These are phyloP conservation scores for Cryptoprocta ferox DNA, from an alignment of 2,797 vertebrate species.

Conservation along the genomic window DNA sequence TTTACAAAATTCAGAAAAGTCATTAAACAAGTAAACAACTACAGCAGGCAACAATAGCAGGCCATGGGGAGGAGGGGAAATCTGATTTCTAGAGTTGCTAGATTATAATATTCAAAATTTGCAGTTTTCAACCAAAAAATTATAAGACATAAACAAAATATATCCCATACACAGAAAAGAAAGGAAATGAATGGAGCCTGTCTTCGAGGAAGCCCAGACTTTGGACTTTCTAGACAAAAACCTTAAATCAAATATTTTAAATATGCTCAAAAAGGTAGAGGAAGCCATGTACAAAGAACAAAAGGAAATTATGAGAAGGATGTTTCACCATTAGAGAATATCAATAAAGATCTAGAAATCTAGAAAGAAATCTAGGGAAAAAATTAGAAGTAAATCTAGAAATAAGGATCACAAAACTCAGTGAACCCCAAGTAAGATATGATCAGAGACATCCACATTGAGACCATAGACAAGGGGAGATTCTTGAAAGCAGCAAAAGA, in stretches of 20 bases:
- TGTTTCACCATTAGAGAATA: not conserved
- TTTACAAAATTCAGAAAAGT: constrained; percentile 54
- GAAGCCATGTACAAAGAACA: not conserved
- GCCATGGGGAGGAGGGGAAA: not conserved
- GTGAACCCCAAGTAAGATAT: not conserved
- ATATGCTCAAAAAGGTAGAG: not conserved
- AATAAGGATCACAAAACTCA: not conserved
- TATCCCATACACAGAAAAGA: not conserved
- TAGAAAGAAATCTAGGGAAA: not conserved
- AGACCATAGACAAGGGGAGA: not conserved
- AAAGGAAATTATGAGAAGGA: not conserved
- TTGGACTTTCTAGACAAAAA: constrained; percentile 23
- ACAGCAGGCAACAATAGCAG: not conserved
- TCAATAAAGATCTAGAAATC: not conserved
- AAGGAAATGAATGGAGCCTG: constrained; percentile 42
- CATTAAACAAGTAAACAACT: not conserved
- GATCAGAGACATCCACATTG: not conserved
- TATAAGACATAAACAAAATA: not conserved
- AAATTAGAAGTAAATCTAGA: not conserved
- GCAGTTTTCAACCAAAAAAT: constrained; percentile 35
- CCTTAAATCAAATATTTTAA: constrained; percentile 28
- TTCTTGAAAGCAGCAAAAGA: constrained; percentile 1
- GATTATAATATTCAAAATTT: constrained; percentile 40
- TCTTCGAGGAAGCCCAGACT: not conserved
- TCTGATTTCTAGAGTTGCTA: constrained; percentile 2